These are phyloP conservation scores for Pachydiplax longipennis DNA, from an alignment of 2,888 invertebrate species.

Conservation along the genomic window DNA sequence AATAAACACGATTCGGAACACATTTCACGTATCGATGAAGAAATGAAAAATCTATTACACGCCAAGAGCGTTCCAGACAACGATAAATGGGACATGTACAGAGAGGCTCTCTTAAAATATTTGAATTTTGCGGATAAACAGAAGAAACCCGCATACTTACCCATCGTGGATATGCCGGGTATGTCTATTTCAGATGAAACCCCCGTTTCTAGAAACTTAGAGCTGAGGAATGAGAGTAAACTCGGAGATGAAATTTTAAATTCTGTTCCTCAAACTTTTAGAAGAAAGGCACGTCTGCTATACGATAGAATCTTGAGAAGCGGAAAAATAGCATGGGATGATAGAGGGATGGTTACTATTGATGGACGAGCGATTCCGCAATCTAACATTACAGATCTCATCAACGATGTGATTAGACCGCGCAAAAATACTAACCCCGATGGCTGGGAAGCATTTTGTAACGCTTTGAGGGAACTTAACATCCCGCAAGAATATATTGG, in stretches of 20 bases:
- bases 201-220: too few relatives aligned
- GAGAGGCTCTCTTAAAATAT: background rate
- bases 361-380: background rate
- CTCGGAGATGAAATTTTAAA: background rate
- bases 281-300: background rate
- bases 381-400: background rate
- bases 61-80: too few relatives aligned
- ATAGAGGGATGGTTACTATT: background rate
- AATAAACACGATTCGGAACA: too few relatives aligned
- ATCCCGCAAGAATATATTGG: constrained; percentile 13
- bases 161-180: background rate
- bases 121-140: background rate
- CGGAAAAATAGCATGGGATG: background rate
- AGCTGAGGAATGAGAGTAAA: too few relatives aligned
- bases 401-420: background rate
- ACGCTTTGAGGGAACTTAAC: background rate
- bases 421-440: background rate
- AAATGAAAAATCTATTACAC: too few relatives aligned
- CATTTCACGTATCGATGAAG: too few relatives aligned
- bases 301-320: background rate
- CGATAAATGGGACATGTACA: too few relatives aligned
- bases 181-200: too few relatives aligned
- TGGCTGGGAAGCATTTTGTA: background rate
- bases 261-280: background rate
- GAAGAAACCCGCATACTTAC: background rate